phyloP scores from a whole-genome alignment of 2,113 vertebrate genomes.

The Corythornis cristatus region DNA sequence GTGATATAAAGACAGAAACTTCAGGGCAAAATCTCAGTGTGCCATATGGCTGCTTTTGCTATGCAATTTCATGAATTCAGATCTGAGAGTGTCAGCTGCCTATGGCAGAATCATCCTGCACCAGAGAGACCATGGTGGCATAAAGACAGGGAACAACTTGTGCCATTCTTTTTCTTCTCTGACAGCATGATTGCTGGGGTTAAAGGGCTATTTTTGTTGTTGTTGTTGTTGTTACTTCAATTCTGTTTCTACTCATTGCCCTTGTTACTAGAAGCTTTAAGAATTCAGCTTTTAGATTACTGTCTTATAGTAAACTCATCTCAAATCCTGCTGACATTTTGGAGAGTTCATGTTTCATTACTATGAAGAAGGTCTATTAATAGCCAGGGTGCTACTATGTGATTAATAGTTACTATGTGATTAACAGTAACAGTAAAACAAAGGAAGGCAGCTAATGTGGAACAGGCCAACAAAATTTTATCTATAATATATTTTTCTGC shows the following conservation, averaged over 20 bases:
- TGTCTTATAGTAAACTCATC: background rate
- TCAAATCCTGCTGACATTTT: background rate
- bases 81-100: background rate
- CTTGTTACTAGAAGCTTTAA: background rate
- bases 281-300: background rate
- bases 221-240: background rate
- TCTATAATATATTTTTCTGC: background rate
- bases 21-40: background rate
- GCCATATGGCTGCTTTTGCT: slow-evolving; percentile 28
- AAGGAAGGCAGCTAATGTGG: background rate
- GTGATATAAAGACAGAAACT: slow-evolving; percentile 27
- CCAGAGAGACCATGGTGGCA: background rate
- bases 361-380: background rate
- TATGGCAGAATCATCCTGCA: background rate
- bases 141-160: background rate
- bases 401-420: background rate
- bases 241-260: background rate
- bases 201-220: background rate
- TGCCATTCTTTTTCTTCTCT: background rate
- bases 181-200: background rate
- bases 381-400: background rate
- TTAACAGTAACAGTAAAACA: background rate
- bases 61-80: background rate
- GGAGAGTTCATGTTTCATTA: background rate
- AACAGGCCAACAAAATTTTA: background rate